Evolutionary conservation across 2,113 vertebrate genomes (phyloP).

Genomic region (Microcebus griseorufus): DNA sequence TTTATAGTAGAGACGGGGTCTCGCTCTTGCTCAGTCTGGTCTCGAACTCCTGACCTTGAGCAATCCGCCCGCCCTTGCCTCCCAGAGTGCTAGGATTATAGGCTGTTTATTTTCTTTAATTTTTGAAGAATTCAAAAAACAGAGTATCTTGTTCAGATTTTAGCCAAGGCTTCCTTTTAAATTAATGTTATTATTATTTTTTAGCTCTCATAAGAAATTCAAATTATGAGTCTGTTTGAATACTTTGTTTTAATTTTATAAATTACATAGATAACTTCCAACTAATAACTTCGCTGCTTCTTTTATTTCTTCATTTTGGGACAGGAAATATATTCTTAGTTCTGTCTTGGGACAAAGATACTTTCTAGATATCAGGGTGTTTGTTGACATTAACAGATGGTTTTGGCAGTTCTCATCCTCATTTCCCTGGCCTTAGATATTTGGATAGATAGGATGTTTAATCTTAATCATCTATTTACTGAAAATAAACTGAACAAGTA

Average conservation of each 20-base stretch:
- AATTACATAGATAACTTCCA: not conserved
- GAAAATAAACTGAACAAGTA: not conserved
- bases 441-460: not conserved
- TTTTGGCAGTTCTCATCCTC: not conserved
- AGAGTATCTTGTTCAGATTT: not conserved
- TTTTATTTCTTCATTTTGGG: not conserved
- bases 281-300: not conserved
- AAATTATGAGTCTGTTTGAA: not conserved
- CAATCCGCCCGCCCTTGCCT: no score
- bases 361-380: not conserved
- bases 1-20: no score
- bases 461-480: not conserved
- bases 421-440: not conserved
- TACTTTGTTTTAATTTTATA: not conserved
- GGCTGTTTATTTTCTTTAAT: not conserved
- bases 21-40: no score
- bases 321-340: not conserved
- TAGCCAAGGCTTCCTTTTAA: not conserved
- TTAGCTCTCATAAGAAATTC: not conserved
- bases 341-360: not conserved
- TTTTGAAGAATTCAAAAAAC: not conserved
- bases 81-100: no score
- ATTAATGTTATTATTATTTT: not conserved
- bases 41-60: no score
- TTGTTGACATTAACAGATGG: not conserved